phyloP scores from a whole-genome alignment of 2,113 vertebrate species.

The Myrmecobius fasciatus region DNA sequence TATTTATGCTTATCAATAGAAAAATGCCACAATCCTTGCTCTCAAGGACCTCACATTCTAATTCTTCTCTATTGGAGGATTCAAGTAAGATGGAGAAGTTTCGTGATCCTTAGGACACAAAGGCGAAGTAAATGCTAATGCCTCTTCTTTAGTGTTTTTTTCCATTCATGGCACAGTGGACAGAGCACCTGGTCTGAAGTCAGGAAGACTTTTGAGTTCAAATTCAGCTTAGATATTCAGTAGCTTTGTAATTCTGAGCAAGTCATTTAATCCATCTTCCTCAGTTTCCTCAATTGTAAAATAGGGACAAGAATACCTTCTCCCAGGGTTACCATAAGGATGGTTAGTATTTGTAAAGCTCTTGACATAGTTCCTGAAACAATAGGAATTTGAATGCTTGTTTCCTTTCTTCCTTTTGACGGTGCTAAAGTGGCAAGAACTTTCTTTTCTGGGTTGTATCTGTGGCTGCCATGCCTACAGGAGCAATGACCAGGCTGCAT shows the following conservation, averaged over 20 bases:
- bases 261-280: background rate
- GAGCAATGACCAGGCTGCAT: background rate
- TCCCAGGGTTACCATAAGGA: background rate
- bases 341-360: background rate
- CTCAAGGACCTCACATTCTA: background rate
- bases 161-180: background rate
- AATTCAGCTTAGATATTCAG: background rate
- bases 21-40: background rate
- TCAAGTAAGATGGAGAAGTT: background rate
- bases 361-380: background rate
- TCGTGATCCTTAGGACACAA: background rate
- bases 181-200: background rate
- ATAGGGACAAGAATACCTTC: background rate
- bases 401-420: background rate
- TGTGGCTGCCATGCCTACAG: background rate
- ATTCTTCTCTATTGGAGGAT: background rate
- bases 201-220: background rate
- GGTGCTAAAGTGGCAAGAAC: background rate
- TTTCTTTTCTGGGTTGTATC: background rate
- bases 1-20: background rate
- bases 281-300: background rate
- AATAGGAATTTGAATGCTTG: background rate
- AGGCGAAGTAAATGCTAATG: background rate
- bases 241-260: background rate
- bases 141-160: background rate